Base-by-base conservation (phyloP, 2,113 vertebrate species). In the Sorex fumeus region DNA sequence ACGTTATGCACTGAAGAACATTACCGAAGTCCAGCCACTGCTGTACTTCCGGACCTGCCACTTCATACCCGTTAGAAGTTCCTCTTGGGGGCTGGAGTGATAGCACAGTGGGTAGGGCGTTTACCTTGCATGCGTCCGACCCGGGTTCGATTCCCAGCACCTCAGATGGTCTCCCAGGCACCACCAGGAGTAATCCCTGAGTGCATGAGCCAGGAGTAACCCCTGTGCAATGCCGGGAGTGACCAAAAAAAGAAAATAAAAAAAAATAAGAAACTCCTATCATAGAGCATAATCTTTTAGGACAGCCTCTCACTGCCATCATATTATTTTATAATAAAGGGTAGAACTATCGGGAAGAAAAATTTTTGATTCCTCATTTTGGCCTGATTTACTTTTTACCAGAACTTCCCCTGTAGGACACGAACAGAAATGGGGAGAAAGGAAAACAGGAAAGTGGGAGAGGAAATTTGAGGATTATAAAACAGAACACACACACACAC, bases 291-390 rank as follows among this genome's bases (percentile, higher is more conserved):
- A 30, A 0, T 77, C n/a, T 74, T 92, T 93, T 67, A 86, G 40
- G 25, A 71, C 2, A 25, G 19, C 32, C 30, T 82, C 27, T 34
- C 27, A 47, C 76, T 47, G 25, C 84, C 47, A 70, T 69, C 66
- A 50, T 75, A 74, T 40, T 47, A 32, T 84, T 84, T 70, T 86
- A 62, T 93, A 72, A 80, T 72, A 72, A 72, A 25, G 72, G 19
- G 27, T 84, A 60, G 4, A 64, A 57, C 77, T 71, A 77, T 12
- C n/a, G 43, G 71, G 27, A 72, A 76, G n/a, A 70, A 15, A 27
- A 9, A 88, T 84, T 80, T 53, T 23, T 0, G 21, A 10, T 72
- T 72, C 23, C 6, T 84, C 15, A 66, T 57, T 25, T 86, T 94
- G 12, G 50, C 27, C 74, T 77, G 60, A 3, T n/a, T n/a, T n/a